phyloP scores from a whole-genome alignment of 2,113 vertebrate species.

The Barnardius zonarius region DNA sequence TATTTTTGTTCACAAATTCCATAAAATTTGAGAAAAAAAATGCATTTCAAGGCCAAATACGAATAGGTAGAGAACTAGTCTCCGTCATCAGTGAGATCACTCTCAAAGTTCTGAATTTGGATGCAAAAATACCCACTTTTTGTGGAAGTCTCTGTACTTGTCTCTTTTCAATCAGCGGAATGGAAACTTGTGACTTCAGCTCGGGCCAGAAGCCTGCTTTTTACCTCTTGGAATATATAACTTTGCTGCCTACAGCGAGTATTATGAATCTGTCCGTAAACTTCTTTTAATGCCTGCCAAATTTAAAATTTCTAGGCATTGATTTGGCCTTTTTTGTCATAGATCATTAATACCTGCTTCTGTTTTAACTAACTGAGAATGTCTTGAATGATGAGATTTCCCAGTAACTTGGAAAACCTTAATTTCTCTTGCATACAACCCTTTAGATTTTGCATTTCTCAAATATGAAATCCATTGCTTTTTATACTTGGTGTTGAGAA shows the following conservation, averaged over 20 bases:
- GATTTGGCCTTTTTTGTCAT: not conserved
- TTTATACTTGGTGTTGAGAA: not conserved
- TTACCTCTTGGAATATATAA: not conserved
- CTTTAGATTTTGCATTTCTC: not conserved
- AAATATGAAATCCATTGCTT: not conserved
- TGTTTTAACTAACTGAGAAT: not conserved
- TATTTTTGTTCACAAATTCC: not conserved
- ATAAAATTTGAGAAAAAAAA: not conserved
- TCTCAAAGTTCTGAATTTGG: not conserved
- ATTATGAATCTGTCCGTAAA: not conserved
- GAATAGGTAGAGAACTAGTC: not conserved
- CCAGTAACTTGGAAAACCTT: not conserved
- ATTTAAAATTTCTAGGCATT: not conserved
- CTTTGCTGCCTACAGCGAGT: not conserved
- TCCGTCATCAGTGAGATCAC: not conserved
- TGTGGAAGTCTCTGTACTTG: not conserved
- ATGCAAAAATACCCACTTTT: not conserved
- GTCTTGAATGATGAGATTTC: not conserved
- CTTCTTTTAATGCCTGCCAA: not conserved
- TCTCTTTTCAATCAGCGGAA: not conserved
- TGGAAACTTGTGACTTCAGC: not conserved
- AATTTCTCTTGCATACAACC: not conserved
- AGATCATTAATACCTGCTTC: not conserved
- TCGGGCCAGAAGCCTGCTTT: not conserved
- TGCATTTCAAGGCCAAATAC: not conserved